These are phyloP conservation scores for Habropoda laboriosa DNA, from an alignment of 1,140 invertebrate species.

Conservation along the genomic window DNA sequence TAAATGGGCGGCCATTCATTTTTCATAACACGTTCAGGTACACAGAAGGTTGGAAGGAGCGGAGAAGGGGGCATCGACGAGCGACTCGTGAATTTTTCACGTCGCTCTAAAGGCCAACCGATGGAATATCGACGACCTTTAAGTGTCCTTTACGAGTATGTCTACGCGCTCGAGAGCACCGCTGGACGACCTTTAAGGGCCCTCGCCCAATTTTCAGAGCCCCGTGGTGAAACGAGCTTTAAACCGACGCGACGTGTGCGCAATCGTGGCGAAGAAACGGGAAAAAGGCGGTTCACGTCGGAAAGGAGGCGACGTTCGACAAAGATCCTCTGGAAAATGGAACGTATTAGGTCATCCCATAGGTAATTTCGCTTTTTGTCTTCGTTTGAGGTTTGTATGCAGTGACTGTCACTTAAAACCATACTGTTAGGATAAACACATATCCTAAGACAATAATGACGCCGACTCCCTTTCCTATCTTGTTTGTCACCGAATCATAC, in stretches of 20 bases:
- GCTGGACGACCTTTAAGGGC: slow-evolving; percentile 11
- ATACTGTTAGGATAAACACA: too few relatives aligned
- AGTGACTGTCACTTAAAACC: too few relatives aligned
- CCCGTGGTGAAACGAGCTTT: too few relatives aligned
- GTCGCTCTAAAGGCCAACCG: not conserved
- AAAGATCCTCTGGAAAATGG: too few relatives aligned
- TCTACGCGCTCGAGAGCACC: not conserved
- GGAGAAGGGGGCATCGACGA: not conserved
- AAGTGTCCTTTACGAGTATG: slow-evolving; percentile 40
- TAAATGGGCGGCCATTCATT: slow-evolving; percentile 29
- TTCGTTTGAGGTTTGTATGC: too few relatives aligned
- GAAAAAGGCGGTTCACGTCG: not conserved
- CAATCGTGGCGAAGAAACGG: not conserved
- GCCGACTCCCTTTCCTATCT: too few relatives aligned
- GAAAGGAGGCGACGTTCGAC: not conserved
- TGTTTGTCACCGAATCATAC: too few relatives aligned
- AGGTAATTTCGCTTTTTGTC: too few relatives aligned
- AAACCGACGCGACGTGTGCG: not conserved
- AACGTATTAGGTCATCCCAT: too few relatives aligned
- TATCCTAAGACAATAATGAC: too few relatives aligned
- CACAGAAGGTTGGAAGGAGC: too few relatives aligned
- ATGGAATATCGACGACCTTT: slow-evolving; percentile 52
- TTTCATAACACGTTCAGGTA: slow-evolving; percentile 30
- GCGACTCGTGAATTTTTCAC: slow-evolving; percentile 49
- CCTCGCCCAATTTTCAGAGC: not conserved